Conservation (phyloP, 2,113 vertebrate species). For the Thamnaconus septentrionalis region DNA sequence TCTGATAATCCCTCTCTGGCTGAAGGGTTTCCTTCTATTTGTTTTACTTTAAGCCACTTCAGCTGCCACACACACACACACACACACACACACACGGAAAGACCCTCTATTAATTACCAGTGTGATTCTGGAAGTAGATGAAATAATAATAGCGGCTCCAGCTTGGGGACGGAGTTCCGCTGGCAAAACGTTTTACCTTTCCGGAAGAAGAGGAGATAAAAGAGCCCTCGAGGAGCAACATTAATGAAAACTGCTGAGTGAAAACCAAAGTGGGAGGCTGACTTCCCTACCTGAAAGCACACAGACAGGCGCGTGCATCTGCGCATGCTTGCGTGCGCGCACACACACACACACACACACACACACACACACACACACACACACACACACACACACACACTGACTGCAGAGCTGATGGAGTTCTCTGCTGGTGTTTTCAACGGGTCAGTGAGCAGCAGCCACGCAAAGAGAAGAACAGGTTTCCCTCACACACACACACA, state of each 20-base stretch:
- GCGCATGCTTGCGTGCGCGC: too few relatives aligned
- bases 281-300: conserved; percentile 53
- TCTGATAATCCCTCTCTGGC: conserved; percentile 50
- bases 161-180: conserved; percentile 35
- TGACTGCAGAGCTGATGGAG: neutral
- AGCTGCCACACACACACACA: conserved; percentile 8
- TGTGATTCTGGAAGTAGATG: conserved; percentile 41
- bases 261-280: conserved; percentile 65
- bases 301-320: too few relatives aligned
- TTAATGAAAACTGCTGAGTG: conserved; percentile 82
- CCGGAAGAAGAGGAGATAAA: conserved; percentile 45
- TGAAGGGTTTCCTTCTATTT: conserved; percentile 59
- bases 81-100: conserved; percentile 26
- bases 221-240: conserved; percentile 73
- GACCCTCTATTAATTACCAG: conserved; percentile 66
- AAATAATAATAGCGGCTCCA: conserved; percentile 61
- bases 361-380: conserved; percentile 20
- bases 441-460: conserved; percentile 66
- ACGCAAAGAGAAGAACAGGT: conserved; percentile 56
- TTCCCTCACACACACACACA: conserved; percentile 29
- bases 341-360: conserved; percentile 22
- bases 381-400: conserved; percentile 22
- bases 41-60: conserved; percentile 40
- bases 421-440: conserved; percentile 31
- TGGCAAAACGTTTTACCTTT: conserved; percentile 59